Evolutionary conservation across 92 coral and sea anemone species (phyloP), one percentile per base, ranked within the genome.

Genomic region (Bergia puertoricense): DNA sequence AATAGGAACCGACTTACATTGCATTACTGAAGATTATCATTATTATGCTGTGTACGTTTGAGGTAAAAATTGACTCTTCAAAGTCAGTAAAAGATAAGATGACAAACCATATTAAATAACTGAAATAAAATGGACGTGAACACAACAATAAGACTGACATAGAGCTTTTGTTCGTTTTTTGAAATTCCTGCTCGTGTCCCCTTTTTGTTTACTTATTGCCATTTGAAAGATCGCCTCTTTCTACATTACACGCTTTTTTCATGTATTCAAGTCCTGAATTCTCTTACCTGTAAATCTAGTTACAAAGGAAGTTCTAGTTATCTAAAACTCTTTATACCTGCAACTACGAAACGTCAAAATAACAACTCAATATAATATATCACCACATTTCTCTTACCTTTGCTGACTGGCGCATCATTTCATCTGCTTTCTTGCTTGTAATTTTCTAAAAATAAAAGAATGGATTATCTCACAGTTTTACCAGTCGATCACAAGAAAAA

Each of bases 361-460:
- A 54, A 54, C 59, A 15, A 54, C 42, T 39, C 18, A 9, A 11
- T 18, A 39, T 37, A 5, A 86, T 44, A 65, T 56, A 30, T 2
- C 46, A 20, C 15, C 51, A 46, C 1, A 69, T 36, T 15, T 20
- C 9, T 56, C 50, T 38, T 56, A 95, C 96, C 98, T 95, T 95
- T 22, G 98, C 98, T 57, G 85, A 92, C 82, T 95, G 90, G 74
- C 93, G 96, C 54, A 95, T 94, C 81, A 90, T 93, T 37, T 93
- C 96, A 68, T 95, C 96, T 2, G 98, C 96, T 18, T 92, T 92
- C 82, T 95, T 95, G 65, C 94, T 90, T 22, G 98, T 95, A 65
- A 95, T 95, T 79, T 95, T 95, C 98, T 95, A 88, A 23, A 43
- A 46, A 77, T 22, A 77, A 48, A 46, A 76, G 11, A 6, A 43